A percentile compares a stretch with the other conserved stretches of the same genome.
Evolutionary conservation across 2,888 invertebrate genomes (phyloP).

Genomic region (Pantelozetes paolii): DNA sequence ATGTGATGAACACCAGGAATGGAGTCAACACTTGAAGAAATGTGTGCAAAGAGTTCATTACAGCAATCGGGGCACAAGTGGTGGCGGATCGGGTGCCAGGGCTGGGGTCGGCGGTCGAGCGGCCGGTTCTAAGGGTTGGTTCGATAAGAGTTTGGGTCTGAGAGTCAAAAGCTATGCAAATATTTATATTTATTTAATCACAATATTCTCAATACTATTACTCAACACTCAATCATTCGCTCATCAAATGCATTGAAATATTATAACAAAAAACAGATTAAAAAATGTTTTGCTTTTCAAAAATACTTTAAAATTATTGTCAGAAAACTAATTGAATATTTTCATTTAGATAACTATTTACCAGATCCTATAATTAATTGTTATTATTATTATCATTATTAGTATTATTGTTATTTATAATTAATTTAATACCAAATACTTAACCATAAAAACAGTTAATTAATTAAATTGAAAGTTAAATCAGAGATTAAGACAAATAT

Average conservation of each 20-base stretch:
- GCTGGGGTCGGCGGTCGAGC: background rate
- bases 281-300: background rate
- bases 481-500: no score
- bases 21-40: background rate
- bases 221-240: background rate
- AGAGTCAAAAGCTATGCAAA: background rate
- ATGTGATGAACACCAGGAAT: background rate
- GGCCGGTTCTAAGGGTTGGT: constrained; percentile 4
- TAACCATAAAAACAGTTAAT: no score
- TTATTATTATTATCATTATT: no score
- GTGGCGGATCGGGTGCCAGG: background rate
- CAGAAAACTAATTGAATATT: no score
- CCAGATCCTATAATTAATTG: no score
- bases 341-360: no score
- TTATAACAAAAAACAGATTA: background rate
- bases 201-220: background rate
- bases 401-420: no score
- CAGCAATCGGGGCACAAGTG: background rate
- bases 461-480: no score
- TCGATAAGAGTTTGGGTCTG: background rate
- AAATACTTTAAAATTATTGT: background rate
- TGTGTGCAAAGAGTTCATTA: constrained; percentile 6
- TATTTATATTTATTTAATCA: background rate
- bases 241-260: background rate
- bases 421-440: no score